These are phyloP conservation scores for Protobothrops flavoviridis DNA, from an alignment of 2,113 vertebrate genomes.

Conservation along the genomic window DNA sequence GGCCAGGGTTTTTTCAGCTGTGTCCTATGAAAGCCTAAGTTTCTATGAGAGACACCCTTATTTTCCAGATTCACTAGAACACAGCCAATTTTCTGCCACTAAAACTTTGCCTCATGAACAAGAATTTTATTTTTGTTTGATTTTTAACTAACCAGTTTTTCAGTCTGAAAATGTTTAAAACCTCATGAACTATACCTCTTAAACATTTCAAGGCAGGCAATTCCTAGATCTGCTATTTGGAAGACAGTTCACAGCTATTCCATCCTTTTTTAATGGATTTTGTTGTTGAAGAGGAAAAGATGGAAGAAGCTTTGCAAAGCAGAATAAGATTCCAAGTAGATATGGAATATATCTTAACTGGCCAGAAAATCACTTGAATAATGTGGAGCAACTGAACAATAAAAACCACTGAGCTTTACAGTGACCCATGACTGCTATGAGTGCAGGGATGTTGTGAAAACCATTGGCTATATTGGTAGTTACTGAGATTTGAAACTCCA, in stretches of 20 bases:
- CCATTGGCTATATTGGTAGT: background rate
- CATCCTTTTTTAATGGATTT: background rate
- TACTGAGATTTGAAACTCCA: background rate
- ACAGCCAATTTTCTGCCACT: background rate
- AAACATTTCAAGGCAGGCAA: background rate
- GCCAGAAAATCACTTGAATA: background rate
- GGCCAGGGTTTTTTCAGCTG: background rate
- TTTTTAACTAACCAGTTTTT: background rate
- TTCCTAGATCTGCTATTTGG: background rate
- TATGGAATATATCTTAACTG: background rate
- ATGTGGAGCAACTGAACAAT: background rate
- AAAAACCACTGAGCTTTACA: background rate
- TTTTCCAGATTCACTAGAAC: background rate
- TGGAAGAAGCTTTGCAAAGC: background rate
- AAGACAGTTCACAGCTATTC: background rate
- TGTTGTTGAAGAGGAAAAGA: background rate
- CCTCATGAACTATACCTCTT: background rate
- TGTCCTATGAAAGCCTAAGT: background rate
- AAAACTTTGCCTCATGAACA: background rate
- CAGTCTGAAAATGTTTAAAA: background rate
- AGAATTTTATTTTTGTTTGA: background rate
- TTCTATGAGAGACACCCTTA: background rate
- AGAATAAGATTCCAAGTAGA: background rate
- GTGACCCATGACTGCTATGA: no score
- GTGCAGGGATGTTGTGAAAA: background rate